These are phyloP conservation scores for Tamandua tetradactyla DNA, from an alignment of 2,797 vertebrate species.

Conservation along the genomic window DNA sequence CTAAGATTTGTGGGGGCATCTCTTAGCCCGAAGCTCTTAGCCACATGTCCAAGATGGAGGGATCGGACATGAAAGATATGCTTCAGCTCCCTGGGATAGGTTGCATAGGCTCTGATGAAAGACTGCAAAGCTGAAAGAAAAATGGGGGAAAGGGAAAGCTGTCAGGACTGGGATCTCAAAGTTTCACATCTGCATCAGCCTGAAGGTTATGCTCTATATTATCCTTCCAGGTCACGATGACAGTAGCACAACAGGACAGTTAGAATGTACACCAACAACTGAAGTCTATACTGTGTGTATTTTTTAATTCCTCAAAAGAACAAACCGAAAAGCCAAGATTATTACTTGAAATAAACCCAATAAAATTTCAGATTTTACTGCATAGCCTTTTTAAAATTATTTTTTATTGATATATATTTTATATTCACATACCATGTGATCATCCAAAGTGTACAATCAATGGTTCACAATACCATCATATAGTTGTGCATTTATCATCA, in stretches of 20 bases:
- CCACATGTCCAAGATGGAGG: conserved; percentile 95
- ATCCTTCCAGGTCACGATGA: not conserved
- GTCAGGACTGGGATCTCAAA: not conserved
- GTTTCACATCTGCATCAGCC: not conserved
- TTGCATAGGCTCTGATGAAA: conserved; percentile 92
- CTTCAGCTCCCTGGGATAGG: conserved; percentile 90
- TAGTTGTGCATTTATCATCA: too few species aligned
- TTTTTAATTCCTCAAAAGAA: not conserved
- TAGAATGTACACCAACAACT: rapidly evolving
- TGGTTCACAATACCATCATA: too few species aligned
- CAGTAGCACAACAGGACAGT: not conserved
- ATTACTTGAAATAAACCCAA: not conserved
- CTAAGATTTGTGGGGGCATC: conserved; percentile 92
- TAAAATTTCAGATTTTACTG: not conserved
- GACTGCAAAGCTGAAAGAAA: conserved; percentile 91
- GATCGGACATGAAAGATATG: conserved; percentile 93
- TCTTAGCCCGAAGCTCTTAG: conserved; percentile 97
- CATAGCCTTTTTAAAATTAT: too few species aligned
- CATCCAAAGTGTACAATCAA: too few species aligned
- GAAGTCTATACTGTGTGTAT: rapidly evolving
- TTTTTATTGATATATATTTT: too few species aligned
- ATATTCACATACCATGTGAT: too few species aligned
- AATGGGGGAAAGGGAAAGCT: rapidly evolving
- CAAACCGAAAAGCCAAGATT: not conserved
- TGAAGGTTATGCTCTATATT: rapidly evolving